Evolutionary conservation across 2,113 vertebrate species (phyloP).

Genomic region (Cacatua alba): DNA sequence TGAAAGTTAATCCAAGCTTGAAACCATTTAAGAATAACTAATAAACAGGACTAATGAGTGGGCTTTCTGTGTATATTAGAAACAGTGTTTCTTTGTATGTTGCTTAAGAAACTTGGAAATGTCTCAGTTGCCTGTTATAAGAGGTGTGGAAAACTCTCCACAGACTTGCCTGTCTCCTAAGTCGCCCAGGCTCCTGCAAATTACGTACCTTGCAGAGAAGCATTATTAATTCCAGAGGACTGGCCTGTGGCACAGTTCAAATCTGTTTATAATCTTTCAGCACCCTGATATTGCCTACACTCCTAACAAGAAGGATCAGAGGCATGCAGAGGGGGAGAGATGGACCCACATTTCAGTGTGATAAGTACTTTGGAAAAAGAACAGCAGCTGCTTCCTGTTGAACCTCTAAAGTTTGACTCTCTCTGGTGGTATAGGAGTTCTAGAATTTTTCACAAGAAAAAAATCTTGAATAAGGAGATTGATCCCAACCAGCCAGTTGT

Average conservation of each 20-base stretch:
- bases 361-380: not conserved
- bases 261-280: conserved; percentile 66
- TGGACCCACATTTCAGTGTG: not conserved
- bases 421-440: not conserved
- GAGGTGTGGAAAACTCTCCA: conserved; percentile 28
- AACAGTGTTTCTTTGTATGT: conserved; percentile 13
- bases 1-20: not conserved
- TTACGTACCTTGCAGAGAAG: conserved; percentile 24
- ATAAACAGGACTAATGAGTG: not conserved
- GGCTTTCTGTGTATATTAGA: not conserved
- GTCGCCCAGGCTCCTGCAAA: not conserved
- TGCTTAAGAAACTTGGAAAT: not conserved
- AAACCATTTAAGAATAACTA: not conserved
- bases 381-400: not conserved
- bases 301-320: conserved; percentile 9
- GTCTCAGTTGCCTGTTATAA: not conserved
- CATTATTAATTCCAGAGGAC: conserved; percentile 64
- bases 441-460: not conserved
- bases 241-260: conserved; percentile 36
- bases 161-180: not conserved
- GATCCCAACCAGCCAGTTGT: not conserved
- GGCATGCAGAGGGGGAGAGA: not conserved
- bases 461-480: not conserved
- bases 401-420: not conserved
- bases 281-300: conserved; percentile 2